These are phyloP conservation scores for Cryptus viduatorius DNA, from an alignment of 2,888 invertebrate genomes.

Conservation along the genomic window DNA sequence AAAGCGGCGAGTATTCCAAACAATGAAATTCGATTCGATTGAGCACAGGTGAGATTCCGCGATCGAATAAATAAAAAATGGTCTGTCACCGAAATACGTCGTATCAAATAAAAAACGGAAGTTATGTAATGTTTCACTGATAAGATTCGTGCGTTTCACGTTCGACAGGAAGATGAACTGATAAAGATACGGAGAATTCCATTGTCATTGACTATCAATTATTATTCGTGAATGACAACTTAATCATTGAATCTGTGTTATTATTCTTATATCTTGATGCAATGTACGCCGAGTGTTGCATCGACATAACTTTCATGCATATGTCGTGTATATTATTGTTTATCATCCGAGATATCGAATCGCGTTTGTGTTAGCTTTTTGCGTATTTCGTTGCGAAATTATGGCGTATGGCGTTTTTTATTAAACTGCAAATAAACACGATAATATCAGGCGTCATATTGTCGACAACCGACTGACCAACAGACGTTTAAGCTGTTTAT, in stretches of 20 bases:
- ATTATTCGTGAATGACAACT: not conserved
- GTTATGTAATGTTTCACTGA: conserved; percentile 27
- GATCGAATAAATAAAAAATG: not conserved
- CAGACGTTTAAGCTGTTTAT: conserved; percentile 9
- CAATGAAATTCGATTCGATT: conserved; percentile 20
- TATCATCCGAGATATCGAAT: not conserved
- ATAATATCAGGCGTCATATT: conserved; percentile 12
- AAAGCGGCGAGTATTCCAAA: not conserved
- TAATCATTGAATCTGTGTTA: not conserved
- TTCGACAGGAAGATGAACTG: conserved; percentile 3
- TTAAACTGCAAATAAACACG: not conserved
- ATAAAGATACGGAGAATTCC: not conserved
- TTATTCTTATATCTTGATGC: not conserved
- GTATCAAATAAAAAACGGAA: not conserved
- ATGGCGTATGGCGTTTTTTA: not conserved
- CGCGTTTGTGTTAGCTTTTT: not conserved
- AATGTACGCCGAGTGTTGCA: conserved; percentile 5
- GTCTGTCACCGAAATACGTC: conserved; percentile 22
- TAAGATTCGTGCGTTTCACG: conserved; percentile 24
- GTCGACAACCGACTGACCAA: conserved; percentile 29
- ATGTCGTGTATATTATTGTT: not conserved
- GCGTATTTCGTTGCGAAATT: conserved; percentile 19
- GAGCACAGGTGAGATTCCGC: conserved; percentile 1
- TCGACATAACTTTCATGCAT: not conserved
- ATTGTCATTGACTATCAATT: conserved; percentile 2